Percentiles rank a stretch among this genome's conserved stretches.
These are phyloP conservation scores for Clivina fossor DNA, from an alignment of 2,888 invertebrate genomes.

Conservation along the genomic window DNA sequence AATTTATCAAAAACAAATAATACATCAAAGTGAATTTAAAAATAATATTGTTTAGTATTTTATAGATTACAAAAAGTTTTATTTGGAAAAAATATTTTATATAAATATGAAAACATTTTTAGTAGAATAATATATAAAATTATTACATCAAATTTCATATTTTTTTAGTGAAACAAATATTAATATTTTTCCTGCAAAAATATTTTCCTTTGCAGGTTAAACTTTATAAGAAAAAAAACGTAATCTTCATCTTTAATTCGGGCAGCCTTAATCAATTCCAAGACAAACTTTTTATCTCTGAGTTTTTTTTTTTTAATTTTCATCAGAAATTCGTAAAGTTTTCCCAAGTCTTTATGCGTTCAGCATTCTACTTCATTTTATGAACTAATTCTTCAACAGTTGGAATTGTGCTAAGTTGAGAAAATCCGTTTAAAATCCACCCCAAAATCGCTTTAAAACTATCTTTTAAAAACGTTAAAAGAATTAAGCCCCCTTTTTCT, in stretches of 20 bases:
- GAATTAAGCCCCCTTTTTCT: too few species aligned
- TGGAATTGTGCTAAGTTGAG: too few species aligned
- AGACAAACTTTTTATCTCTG: constrained; percentile 12
- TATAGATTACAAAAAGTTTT: background rate
- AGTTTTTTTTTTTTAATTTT: constrained; percentile 13
- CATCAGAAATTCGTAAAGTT: constrained; percentile 7
- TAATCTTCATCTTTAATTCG: constrained; percentile 21
- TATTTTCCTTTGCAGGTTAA: background rate
- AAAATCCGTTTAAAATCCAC: too few species aligned
- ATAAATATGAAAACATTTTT: background rate
- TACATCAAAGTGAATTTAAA: too few species aligned
- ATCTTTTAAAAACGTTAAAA: too few species aligned
- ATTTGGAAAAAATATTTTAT: background rate
- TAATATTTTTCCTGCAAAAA: background rate
- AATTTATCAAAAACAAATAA: too few species aligned
- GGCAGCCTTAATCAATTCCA: constrained; percentile 12
- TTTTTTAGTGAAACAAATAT: constrained; percentile 1
- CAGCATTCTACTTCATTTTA: background rate
- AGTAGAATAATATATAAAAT: background rate
- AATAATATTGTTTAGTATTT: background rate
- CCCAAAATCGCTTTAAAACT: too few species aligned
- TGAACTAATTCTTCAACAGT: too few species aligned
- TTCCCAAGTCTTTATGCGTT: constrained; percentile 1
- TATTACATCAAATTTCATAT: background rate
- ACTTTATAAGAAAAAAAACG: constrained; percentile 1